phyloP scores from a whole-genome alignment of 2,888 invertebrate genomes.

The Sarcophaga caerulescens region DNA sequence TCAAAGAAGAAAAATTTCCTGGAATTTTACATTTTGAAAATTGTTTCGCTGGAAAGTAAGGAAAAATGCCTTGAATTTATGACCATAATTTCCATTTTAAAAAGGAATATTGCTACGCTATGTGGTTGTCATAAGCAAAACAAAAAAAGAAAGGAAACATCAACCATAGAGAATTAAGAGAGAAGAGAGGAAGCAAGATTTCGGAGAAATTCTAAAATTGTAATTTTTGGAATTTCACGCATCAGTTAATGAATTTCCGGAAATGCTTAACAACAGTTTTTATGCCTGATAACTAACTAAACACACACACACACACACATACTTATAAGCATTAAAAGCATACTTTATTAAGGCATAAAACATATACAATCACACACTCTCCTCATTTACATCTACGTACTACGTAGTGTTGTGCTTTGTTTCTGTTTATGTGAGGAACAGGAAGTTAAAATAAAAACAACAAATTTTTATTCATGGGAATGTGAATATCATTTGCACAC shows the following conservation, averaged over 20 bases:
- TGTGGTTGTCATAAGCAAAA: no score
- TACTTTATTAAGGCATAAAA: background rate
- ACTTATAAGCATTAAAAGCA: background rate
- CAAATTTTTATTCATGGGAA: no score
- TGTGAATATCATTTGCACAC: no score
- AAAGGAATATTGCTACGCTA: no score
- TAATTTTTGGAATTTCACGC: background rate
- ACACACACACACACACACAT: background rate
- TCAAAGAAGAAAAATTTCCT: no score
- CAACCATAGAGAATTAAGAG: background rate
- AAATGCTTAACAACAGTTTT: background rate
- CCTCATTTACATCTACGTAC: no score
- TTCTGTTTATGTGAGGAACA: no score
- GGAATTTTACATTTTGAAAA: no score
- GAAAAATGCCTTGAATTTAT: no score
- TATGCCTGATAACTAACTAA: background rate
- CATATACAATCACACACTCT: background rate
- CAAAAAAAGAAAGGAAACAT: background rate
- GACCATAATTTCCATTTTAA: no score
- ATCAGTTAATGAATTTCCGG: background rate
- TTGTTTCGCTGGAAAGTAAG: no score
- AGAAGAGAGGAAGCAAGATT: background rate
- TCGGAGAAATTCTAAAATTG: background rate
- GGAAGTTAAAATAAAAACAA: background rate
- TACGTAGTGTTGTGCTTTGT: no score